Conservation (phyloP, 1,140 invertebrate genomes). For the Lepidotrigona ventralis region DNA sequence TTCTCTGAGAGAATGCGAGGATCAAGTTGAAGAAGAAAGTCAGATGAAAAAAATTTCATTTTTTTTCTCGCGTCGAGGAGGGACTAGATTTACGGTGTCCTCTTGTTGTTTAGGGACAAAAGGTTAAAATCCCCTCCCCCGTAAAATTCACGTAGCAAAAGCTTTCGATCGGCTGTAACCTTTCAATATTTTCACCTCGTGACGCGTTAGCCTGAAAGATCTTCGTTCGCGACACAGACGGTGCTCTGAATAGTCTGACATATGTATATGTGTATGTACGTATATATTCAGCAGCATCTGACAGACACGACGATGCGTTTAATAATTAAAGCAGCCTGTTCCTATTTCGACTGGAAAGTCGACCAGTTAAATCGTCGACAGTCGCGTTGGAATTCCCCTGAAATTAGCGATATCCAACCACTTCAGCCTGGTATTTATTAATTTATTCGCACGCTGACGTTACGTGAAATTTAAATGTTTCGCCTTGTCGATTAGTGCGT, state of each 20-base stretch:
- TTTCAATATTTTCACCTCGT: slow-evolving; percentile 7
- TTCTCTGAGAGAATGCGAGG: no score
- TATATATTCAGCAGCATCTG: slow-evolving; percentile 12
- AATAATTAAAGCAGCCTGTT: slow-evolving; percentile 71
- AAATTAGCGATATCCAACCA: not conserved
- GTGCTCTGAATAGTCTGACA: not conserved
- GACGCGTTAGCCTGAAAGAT: no score
- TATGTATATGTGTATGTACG: no score
- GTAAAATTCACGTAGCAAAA: slow-evolving; percentile 10
- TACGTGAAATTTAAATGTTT: no score
- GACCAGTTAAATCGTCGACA: not conserved
- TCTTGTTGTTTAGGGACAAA: no score
- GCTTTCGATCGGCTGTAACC: slow-evolving; percentile 16
- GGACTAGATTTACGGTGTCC: no score
- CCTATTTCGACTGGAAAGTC: not conserved
- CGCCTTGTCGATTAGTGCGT: no score
- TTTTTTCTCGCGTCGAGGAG: no score
- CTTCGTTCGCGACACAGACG: no score
- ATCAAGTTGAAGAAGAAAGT: no score
- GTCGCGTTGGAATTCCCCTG: not conserved
- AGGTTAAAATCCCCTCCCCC: not conserved
- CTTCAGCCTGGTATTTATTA: not conserved
- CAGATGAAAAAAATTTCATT: no score
- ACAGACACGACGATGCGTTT: slow-evolving; percentile 67
- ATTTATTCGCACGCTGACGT: not conserved